Evolutionary conservation across 1,140 invertebrate species (phyloP).

Genomic region (Lordiphosa stackelbergi): DNA sequence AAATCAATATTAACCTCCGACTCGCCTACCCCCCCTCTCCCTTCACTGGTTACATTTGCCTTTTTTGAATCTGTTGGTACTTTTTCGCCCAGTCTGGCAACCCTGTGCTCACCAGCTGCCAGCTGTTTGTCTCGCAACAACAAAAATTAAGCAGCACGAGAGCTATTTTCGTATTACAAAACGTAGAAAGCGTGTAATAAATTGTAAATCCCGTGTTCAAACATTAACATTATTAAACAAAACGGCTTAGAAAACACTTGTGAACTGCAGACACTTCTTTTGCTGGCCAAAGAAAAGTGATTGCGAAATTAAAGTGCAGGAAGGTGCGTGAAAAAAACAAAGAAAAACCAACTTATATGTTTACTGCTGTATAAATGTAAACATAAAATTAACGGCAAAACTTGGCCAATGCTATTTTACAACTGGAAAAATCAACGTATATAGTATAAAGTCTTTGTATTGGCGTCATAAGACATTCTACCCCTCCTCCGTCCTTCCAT

Average conservation of each 20-base stretch:
- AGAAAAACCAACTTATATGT: slow-evolving; percentile 1
- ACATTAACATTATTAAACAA: slow-evolving; percentile 1
- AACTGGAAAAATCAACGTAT: slow-evolving; percentile 10
- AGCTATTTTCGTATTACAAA: slow-evolving; percentile 56
- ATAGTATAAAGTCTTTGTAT: slow-evolving; percentile 28
- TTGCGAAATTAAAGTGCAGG: slow-evolving; percentile 53
- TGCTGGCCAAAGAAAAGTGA: slow-evolving; percentile 41
- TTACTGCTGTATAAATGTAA: slow-evolving; percentile 5
- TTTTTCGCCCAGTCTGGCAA: slow-evolving; percentile 33
- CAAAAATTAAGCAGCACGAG: slow-evolving; percentile 40
- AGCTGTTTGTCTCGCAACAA: slow-evolving; percentile 55
- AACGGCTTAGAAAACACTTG: slow-evolving; percentile 1
- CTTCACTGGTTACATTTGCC: slow-evolving; percentile 5
- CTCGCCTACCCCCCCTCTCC: slow-evolving; percentile 3
- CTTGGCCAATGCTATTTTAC: not conserved
- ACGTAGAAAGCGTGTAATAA: slow-evolving; percentile 35
- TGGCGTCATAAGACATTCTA: not conserved
- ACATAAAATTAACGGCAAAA: no score
- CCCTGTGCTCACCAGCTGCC: slow-evolving; percentile 44
- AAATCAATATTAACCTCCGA: slow-evolving; percentile 56
- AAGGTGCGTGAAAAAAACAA: slow-evolving; percentile 24
- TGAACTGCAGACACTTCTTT: slow-evolving; percentile 8
- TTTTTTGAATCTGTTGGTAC: slow-evolving; percentile 24
- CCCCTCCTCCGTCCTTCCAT: not conserved
- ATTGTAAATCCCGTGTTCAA: slow-evolving; percentile 15